These are phyloP conservation scores for Cancer borealis DNA, from an alignment of 2,888 invertebrate species.

Conservation along the genomic window DNA sequence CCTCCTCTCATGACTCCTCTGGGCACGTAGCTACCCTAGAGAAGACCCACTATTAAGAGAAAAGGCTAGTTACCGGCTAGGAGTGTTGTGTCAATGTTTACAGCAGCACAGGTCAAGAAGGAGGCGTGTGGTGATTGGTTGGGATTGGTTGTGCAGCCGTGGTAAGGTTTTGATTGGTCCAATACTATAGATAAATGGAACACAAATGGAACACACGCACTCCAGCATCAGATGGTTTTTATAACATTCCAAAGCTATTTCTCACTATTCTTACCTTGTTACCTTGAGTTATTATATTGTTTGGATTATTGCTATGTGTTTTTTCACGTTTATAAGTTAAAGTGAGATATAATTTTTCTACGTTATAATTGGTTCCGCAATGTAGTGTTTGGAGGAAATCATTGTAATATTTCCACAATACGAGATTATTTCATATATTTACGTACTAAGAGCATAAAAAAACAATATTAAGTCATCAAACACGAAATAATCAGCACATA, in stretches of 20 bases:
- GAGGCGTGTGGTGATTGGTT: conserved; percentile 60
- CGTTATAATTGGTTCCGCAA: no score
- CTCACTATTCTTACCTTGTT: not conserved
- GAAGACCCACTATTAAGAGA: not conserved
- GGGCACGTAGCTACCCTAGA: not conserved
- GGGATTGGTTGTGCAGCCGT: not conserved
- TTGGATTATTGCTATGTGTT: not conserved
- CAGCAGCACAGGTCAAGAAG: conserved; percentile 72
- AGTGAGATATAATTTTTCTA: no score
- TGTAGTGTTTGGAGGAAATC: not conserved
- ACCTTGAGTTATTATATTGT: not conserved
- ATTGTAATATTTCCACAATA: not conserved
- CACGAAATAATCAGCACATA: no score
- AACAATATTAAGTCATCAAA: not conserved
- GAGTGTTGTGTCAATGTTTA: conserved; percentile 70
- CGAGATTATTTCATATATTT: not conserved
- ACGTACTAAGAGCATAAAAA: not conserved
- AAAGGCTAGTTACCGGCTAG: conserved; percentile 67
- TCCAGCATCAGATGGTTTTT: not conserved
- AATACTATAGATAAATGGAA: not conserved
- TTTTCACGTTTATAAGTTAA: no score
- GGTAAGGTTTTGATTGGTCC: conserved; percentile 60
- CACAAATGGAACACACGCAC: not conserved
- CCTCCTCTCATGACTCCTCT: not conserved
- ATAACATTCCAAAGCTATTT: not conserved